Base-by-base conservation (phyloP, 2,888 invertebrate species). In the Aquatica leii region DNA sequence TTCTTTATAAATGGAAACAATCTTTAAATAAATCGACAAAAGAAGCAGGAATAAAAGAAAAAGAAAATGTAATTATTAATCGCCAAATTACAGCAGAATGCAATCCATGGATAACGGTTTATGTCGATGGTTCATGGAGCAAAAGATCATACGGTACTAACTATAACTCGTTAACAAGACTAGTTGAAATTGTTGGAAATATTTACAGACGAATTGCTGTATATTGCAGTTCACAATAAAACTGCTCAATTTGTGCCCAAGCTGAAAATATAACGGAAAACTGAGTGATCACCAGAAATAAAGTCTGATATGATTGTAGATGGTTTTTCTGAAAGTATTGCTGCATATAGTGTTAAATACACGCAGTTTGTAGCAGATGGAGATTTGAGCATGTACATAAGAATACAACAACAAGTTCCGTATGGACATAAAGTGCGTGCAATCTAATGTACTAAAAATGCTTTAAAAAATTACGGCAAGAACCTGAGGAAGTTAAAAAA, bases 381-480 rank as follows among this genome's bases (percentile, higher is more conserved):
- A n/a, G n/a, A n/a, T n/a, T n/a, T n/a, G n/a, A n/a, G n/a, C 2
- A 57, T 66, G 52, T 66, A 71, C 54, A 62, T 53, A 11, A 69
- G 68, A 56, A 49, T 71, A 20, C 50, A 59, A 34, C 21, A 65
- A 49, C 65, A 50, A 14, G 71, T 73, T 11, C 31, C 65, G 17
- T 73, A 73, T 64, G 70, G n/a, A 1, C 43, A 49, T 15, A 54
- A 66, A 12, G 61, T 70, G 6, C 40, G 48, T 43, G 68, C 72
- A 66, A 50, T 68, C 24, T 67, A 68, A 37, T 72, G 70, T 35
- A 64, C 68, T 9, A 72, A n/a, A n/a, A n/a, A n/a, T n/a, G n/a
- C n/a, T n/a, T n/a, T n/a, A n/a, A n/a, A n/a, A n/a, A n/a, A n/a
- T 61, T 71, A 69, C 46, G 68, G 68, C 3, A 70, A 69, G 50